Base-by-base conservation (phyloP, 1,140 invertebrate species). In the Macrobrachium nipponense region DNA sequence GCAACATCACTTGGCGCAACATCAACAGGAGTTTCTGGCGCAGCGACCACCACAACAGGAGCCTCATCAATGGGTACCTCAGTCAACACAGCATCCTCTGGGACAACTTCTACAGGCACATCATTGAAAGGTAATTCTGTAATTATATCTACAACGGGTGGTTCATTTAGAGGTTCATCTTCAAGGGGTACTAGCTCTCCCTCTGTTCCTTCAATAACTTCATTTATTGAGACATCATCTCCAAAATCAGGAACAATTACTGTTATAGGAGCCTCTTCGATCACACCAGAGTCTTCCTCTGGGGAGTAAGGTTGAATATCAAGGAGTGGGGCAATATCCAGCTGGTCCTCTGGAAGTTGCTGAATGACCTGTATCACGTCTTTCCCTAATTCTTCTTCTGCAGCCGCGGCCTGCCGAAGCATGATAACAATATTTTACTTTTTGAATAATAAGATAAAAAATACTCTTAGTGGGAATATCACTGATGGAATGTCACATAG, bases 321-420 rank as follows among this genome's bases (percentile, higher is more conserved):
- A 17, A 7, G 44, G 3, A 82, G 66, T 18, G 80, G 36, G 12
- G 80, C 66, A 20, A 82, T 58, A n/a, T 82, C 27, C 51, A 82
- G 51, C 51, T 82, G 43, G 18, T 82, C 80, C 68, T 82, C 68
- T 2, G 51, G 80, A 4, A 82, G 80, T 66, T 82, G 80, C 44
- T 82, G 80, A n/a, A 18, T 36, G 62, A 82, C 68, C 58, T 72
- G 44, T 17, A n/a, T 14, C 18, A 82, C 80, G 66, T 14, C 17
- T 20, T 14, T 27, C 1, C 23, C 66, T 12, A 44, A 44, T 12
- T 12, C 80, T 8, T 70, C 43, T 18, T 70, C 68, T 14, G 12
- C 44, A 43, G 17, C 68, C 68, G 20, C 43, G 5, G 68, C 68
- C 68, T 70, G 68, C 43, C 11, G 20, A n/a, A 70, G 68, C 11